A percentile compares a stretch with the other conserved stretches of the same genome.
Conservation (phyloP, 2,888 invertebrate genomes). For the Agrotis puta region DNA sequence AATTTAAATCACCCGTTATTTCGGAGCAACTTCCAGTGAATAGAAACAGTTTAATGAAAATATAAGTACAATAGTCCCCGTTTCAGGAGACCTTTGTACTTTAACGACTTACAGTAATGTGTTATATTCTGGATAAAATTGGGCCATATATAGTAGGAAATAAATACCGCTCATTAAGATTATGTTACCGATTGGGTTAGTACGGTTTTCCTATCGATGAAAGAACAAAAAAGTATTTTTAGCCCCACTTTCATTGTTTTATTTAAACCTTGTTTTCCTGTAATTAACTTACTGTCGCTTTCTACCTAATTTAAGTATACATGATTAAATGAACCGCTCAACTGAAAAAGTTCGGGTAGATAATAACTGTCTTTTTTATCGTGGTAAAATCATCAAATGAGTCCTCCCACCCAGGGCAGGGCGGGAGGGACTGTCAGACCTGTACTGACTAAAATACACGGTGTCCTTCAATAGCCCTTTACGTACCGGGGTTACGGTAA, state of each 20-base stretch:
- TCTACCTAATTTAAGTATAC: not conserved
- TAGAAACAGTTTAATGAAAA: not conserved
- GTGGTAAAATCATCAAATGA: no score
- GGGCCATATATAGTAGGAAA: constrained; percentile 8
- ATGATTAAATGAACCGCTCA: not conserved
- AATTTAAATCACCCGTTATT: not conserved
- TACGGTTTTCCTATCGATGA: not conserved
- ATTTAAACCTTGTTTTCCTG: not conserved
- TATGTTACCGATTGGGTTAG: constrained; percentile 15
- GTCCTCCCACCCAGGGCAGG: no score
- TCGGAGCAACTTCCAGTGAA: not conserved
- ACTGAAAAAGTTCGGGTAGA: not conserved
- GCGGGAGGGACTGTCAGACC: no score
- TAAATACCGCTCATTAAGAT: not conserved
- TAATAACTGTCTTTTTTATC: no score
- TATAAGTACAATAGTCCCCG: not conserved
- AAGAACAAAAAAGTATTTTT: not conserved
- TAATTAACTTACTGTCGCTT: not conserved
- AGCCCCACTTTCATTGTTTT: not conserved
- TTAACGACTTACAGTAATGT: constrained; percentile 10
- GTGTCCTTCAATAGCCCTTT: no score
- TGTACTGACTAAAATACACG: no score
- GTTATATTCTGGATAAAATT: not conserved
- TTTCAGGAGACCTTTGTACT: constrained; percentile 3
- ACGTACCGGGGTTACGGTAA: no score